Base-by-base conservation (phyloP, 2,113 vertebrate species). In the Damaliscus lunatus region DNA sequence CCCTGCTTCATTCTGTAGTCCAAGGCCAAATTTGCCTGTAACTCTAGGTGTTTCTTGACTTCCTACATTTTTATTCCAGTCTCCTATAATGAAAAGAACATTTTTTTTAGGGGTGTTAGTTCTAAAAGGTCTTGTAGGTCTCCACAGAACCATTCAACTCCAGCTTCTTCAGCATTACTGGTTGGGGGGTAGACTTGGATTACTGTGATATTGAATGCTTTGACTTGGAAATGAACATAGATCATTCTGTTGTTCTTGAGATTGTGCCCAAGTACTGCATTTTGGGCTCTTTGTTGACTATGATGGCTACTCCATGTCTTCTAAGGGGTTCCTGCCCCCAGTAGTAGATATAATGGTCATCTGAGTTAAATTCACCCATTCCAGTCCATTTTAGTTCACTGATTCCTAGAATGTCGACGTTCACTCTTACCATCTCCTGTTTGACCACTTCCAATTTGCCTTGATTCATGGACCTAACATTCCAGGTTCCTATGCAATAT, bases 391-490 rank as follows among this genome's bases (percentile, higher is more conserved):
- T 64, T 33, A 64, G 31, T 64, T 64, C 0, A 0, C 6, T 33
- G 6, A 64, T 33, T 16, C 31, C 60, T 64, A 33, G 31, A 64
- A 64, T 16, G 31, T 17, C 3, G 0, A 16, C 0, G 0, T 64
- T 64, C 31, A 64, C 31, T 64, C 14, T 64, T 33, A 31, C 6
- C 60, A 33, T 16, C 31, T 62, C 60, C 60, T 16, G 60, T 62
- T 62, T 33, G 31, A 33, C 60, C 60, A 33, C 14, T 64, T 64
- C 3, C 60, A 64, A 16, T 64, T 64, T 64, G 31, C 60, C 31
- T 33, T 64, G 62, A 64, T 4, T 64, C 62, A 33, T 33, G 62
- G 31, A 33, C 31, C 31, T 64, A 2, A 64, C 31, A 64, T 33
- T 64, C 31, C 62, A 64, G 31, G 31, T 64, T 64, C 15, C 62